Base-by-base conservation (phyloP, 2,888 invertebrate species). In the Tenthredo scrophulariae region DNA sequence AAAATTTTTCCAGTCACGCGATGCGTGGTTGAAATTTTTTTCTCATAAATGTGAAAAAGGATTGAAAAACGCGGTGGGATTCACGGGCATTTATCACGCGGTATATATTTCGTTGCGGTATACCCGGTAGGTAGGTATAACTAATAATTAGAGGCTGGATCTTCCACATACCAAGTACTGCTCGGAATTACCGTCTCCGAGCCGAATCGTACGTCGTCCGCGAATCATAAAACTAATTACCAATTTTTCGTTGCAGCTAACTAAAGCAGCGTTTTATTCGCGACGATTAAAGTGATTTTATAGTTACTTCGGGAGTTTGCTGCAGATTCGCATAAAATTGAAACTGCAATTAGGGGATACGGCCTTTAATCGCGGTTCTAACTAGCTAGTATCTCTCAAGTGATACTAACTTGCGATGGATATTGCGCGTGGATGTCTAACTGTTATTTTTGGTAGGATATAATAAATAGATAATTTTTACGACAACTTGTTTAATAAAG, bases 181-280 rank as follows among this genome's bases (percentile, higher is more conserved):
- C 9, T 40, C 18, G 79, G n/a, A 79, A 50, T 54, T 54, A 54
- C 79, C 79, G 54, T 33, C 54, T 46, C 54, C 22, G 33, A 50
- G 54, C 50, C 54, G 46, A 50, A 54, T 79, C 58, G 62, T 80
- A 62, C 62, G 26, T 33, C 33, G 33, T 79, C 33, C 33, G n/a
- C 10, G 54, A 33, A 77, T 77, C 62, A 40, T 80, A 62, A 62
- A 62, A 62, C 58, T 80, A 80, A 80, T 80, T 80, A 80, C 46
- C 18, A 80, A 80, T 62, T 80, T 80, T 80, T 62, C 40, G 33
- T 58, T 62, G 22, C 40, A 33, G 43, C 43, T 22, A 37, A 80
- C 80, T 80, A 80, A 80, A 62, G 58, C 10, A 58, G 80, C 62
- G 80, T 80, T 80, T 80, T 62, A 80, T 80, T 58, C n/a, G 1